Conservation (phyloP, 2,888 invertebrate species). For the Physocephala rufipes region DNA sequence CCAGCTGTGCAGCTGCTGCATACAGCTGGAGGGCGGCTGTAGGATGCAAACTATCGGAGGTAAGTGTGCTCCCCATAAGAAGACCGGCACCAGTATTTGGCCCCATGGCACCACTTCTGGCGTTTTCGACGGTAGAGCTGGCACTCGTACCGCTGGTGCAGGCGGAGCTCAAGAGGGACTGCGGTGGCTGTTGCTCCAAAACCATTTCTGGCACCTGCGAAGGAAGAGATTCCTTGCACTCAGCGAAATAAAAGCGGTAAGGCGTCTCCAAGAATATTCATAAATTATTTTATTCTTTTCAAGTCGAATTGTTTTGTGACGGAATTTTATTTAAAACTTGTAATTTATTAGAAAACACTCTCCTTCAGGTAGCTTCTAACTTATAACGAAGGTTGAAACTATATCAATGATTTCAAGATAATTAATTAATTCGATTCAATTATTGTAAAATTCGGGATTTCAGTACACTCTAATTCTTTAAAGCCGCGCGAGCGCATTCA, state of each 20-base stretch:
- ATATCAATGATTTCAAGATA: constrained; percentile 11
- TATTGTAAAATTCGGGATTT: constrained; percentile 5
- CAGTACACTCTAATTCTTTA: constrained; percentile 19
- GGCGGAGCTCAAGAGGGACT: constrained; percentile 39
- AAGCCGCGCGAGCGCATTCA: constrained; percentile 36
- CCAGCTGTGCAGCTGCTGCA: constrained; percentile 62
- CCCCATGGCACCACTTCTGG: constrained; percentile 37
- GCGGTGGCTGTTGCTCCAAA: constrained; percentile 55
- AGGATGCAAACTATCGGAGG: constrained; percentile 62
- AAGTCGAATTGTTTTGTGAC: constrained; percentile 27
- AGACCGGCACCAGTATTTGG: constrained; percentile 30
- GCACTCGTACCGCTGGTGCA: constrained; percentile 36
- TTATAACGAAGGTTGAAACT: too few species aligned
- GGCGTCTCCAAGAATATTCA: constrained; percentile 10
- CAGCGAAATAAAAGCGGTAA: neutral
- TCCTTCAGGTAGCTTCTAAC: neutral
- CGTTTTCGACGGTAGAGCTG: constrained; percentile 42
- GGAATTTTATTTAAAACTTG: too few species aligned
- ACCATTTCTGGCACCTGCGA: constrained; percentile 52
- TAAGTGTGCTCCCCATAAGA: constrained; percentile 45
- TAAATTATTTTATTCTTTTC: constrained; percentile 38
- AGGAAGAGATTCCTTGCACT: constrained; percentile 2
- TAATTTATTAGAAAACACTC: neutral
- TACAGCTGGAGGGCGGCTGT: constrained; percentile 62
- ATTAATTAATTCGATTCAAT: constrained; percentile 32